These are phyloP conservation scores for Centropus unirufus DNA, from an alignment of 2,113 vertebrate species.

Conservation along the genomic window DNA sequence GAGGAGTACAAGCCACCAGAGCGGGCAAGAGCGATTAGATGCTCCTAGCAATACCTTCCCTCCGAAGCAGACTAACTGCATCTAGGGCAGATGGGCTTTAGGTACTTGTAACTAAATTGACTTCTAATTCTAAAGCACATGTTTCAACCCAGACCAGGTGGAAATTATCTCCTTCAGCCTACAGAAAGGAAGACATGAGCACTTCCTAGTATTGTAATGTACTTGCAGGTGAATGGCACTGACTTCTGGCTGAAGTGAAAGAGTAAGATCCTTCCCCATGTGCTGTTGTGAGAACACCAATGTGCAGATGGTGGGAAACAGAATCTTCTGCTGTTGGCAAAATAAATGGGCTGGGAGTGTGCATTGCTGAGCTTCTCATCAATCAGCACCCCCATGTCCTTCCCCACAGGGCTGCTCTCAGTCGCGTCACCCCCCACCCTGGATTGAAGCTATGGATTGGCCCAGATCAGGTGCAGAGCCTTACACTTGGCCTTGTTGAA, in stretches of 20 bases:
- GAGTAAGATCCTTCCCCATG: background rate
- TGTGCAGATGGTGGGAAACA: background rate
- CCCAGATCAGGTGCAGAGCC: too few relatives aligned
- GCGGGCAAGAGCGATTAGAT: background rate
- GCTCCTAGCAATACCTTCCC: background rate
- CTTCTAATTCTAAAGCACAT: background rate
- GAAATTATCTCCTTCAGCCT: background rate
- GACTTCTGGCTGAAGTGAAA: background rate
- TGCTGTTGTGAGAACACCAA: background rate
- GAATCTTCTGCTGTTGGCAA: background rate
- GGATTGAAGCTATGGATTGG: too few relatives aligned
- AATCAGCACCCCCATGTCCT: too few relatives aligned
- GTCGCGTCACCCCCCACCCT: too few relatives aligned
- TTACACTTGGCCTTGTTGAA: too few relatives aligned
- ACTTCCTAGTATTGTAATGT: background rate
- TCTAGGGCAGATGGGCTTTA: background rate
- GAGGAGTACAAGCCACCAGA: background rate
- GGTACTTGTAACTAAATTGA: background rate
- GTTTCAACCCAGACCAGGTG: background rate
- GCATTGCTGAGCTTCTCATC: too few relatives aligned
- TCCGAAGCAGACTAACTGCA: background rate
- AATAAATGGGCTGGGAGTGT: background rate
- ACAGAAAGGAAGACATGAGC: background rate
- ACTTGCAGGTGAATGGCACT: background rate
- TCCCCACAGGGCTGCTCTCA: too few relatives aligned